phyloP scores from a whole-genome alignment of 2,888 invertebrate genomes.

The Lydus trimaculatus region DNA sequence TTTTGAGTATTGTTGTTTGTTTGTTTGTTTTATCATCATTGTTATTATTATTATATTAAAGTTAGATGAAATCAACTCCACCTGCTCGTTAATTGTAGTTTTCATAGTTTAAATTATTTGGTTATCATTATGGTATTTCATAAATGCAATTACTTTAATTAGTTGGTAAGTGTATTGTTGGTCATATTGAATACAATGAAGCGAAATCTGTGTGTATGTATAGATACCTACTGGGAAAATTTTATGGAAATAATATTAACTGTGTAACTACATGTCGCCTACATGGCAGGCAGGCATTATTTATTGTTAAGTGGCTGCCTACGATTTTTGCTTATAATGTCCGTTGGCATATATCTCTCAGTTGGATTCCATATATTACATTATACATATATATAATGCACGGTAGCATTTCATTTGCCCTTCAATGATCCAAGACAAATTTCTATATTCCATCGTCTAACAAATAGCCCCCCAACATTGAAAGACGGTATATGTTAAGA shows the following conservation, averaged over 20 bases:
- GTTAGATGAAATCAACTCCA: too few relatives aligned
- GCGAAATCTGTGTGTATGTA: constrained; percentile 9
- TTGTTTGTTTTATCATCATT: background rate
- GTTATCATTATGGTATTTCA: background rate
- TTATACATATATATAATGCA: constrained; percentile 23
- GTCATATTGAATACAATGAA: background rate
- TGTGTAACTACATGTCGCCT: constrained; percentile 34
- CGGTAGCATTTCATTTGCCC: constrained; percentile 37
- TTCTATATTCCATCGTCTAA: constrained; percentile 25
- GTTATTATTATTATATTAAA: too few relatives aligned
- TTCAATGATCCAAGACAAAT: constrained; percentile 32
- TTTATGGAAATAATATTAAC: constrained; percentile 21
- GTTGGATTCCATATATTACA: constrained; percentile 45
- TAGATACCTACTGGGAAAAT: constrained; percentile 16
- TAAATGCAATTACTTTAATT: background rate
- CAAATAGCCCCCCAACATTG: constrained; percentile 14
- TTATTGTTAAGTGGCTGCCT: constrained; percentile 46
- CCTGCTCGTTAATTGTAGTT: too few relatives aligned
- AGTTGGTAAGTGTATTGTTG: background rate
- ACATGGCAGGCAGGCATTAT: constrained; percentile 38
- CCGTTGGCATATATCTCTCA: constrained; percentile 43
- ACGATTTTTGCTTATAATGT: constrained; percentile 44
- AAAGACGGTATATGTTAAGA: constrained; percentile 6
- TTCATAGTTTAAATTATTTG: background rate
- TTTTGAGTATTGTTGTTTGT: background rate